phyloP scores from a whole-genome alignment of 2,797 vertebrate genomes.

The Cyclura pinguis region DNA sequence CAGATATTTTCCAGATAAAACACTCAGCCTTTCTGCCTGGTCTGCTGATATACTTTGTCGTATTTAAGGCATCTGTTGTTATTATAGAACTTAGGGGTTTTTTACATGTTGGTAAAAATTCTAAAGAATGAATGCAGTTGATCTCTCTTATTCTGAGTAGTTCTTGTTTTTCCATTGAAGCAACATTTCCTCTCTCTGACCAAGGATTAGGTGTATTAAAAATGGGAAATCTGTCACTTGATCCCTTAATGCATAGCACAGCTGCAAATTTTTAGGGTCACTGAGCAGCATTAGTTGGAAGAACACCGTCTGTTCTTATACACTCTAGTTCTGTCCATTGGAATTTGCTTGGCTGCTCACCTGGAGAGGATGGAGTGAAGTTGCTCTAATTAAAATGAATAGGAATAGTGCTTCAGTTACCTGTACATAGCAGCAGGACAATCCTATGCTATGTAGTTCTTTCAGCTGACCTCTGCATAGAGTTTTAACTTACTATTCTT shows the following conservation, averaged over 20 bases:
- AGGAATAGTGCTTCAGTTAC: not conserved
- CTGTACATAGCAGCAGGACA: not conserved
- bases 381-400: conserved; percentile 2
- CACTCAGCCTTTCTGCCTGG: not conserved
- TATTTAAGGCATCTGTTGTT: not conserved
- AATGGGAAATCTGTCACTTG: not conserved
- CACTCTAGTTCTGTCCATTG: not conserved
- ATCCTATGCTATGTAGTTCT: not conserved
- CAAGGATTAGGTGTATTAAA: not conserved
- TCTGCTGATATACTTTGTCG: not conserved
- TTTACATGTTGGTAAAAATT: not conserved
- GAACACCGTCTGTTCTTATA: not conserved
- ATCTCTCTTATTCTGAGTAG: not conserved
- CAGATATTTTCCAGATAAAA: not conserved
- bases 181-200: not conserved
- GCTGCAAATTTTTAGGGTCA: conserved; percentile 5
- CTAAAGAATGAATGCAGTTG: not conserved
- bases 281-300: not conserved
- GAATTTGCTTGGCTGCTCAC: conserved; percentile 2
- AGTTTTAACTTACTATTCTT: not conserved
- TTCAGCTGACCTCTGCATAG: not conserved
- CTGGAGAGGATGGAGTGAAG: not conserved
- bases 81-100: not conserved
- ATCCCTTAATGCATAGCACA: not conserved
- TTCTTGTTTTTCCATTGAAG: not conserved